Conservation (phyloP, 2,888 invertebrate species). For the Eristalinus sepulchralis region DNA sequence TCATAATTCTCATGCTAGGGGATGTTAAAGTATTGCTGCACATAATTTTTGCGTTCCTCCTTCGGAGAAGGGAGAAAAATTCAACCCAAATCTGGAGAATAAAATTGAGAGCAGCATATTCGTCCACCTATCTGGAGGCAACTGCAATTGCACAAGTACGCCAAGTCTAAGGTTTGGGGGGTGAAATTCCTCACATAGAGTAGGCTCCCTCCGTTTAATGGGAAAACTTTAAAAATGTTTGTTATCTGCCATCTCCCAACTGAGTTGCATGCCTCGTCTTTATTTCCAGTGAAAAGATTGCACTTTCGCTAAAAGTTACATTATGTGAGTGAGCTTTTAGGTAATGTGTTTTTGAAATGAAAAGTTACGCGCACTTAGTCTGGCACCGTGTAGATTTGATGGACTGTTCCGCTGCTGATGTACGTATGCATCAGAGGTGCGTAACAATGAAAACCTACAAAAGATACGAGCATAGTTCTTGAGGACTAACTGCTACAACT, state of each 20-base stretch:
- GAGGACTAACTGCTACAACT: neutral
- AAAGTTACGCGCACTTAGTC: slow-evolving; percentile 14
- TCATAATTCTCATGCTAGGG: slow-evolving; percentile 45
- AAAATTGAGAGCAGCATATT: slow-evolving; percentile 16
- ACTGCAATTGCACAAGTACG: slow-evolving; percentile 23
- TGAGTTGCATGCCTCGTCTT: neutral
- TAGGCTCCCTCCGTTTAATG: slow-evolving; percentile 41
- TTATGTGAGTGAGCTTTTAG: neutral
- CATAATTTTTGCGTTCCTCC: slow-evolving; percentile 39
- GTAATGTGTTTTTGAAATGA: slow-evolving; percentile 39
- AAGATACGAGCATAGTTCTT: neutral
- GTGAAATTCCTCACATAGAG: neutral
- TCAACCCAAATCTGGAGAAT: neutral
- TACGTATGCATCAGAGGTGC: neutral
- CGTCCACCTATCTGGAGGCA: slow-evolving; percentile 4
- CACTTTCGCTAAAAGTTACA: slow-evolving; percentile 29
- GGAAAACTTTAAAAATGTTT: slow-evolving; percentile 44
- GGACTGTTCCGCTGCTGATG: neutral
- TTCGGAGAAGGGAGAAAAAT: neutral
- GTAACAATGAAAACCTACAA: neutral
- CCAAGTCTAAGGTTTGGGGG: slow-evolving; percentile 27
- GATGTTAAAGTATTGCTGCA: slow-evolving; percentile 28
- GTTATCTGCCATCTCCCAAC: neutral
- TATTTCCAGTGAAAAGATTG: neutral
- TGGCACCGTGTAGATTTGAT: slow-evolving; percentile 16